phyloP scores from a whole-genome alignment of 2,888 invertebrate genomes.

The Bugulina stolonifera region DNA sequence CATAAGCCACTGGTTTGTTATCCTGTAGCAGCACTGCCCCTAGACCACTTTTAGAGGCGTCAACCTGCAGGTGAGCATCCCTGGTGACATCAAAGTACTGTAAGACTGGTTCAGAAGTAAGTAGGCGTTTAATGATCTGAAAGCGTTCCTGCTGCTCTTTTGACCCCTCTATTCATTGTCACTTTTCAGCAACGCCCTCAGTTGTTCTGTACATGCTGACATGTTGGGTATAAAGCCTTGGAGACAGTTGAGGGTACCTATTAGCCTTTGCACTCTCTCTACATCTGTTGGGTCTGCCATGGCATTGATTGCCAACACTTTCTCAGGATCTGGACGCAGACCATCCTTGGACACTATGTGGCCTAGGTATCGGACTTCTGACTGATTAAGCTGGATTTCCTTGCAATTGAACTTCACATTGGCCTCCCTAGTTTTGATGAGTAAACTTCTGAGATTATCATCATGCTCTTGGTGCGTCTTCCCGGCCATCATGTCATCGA shows the following conservation, averaged over 20 bases:
- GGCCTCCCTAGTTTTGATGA: conserved; percentile 29
- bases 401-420: conserved; percentile 32
- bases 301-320: conserved; percentile 31
- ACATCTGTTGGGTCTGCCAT: conserved; percentile 31
- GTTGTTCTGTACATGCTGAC: conserved; percentile 31
- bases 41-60: conserved; percentile 12
- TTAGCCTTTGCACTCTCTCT: conserved; percentile 26
- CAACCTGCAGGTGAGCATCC: neutral
- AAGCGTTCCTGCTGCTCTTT: no score
- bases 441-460: conserved; percentile 29
- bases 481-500: conserved; percentile 32
- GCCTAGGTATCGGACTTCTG: conserved; percentile 31
- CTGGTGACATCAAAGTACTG: neutral
- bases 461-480: conserved; percentile 31
- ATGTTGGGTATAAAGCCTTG: conserved; percentile 31
- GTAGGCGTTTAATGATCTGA: neutral
- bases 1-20: conserved; percentile 19
- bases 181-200: conserved; percentile 30
- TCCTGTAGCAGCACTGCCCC: conserved; percentile 17
- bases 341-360: conserved; percentile 30
- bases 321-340: conserved; percentile 29
- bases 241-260: conserved; percentile 32
- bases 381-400: conserved; percentile 29
- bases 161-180: no score
- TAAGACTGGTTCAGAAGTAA: neutral